Evolutionary conservation across 2,888 invertebrate genomes (phyloP), one percentile per base, ranked within the genome.

Genomic region (Eristalinus sepulchralis): DNA sequence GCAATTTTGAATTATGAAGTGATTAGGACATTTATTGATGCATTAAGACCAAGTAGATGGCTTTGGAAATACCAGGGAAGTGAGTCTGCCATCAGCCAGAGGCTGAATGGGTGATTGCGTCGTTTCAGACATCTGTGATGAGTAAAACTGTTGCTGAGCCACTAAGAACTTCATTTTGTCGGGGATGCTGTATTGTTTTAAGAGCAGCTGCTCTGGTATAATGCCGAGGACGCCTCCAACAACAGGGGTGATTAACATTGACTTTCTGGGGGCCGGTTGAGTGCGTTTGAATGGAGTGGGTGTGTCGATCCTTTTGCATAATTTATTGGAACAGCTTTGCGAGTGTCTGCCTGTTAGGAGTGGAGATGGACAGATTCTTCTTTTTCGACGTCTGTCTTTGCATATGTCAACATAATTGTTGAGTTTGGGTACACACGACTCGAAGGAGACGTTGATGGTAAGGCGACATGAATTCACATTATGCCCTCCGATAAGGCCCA

Each of bases 1-100:
- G 62, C 39, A 68, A 70, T 77, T 70, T 77, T 70, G 53, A 77
- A 66, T 77, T 70, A 70, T 70, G 55, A 63, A 68, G 68, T 70
- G 63, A 77, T 71, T 77, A 70, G 55, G 20, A 36, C 55, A 63
- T 70, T 77, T 70, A 77, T 77, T 70, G 77, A 31, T n/a, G 55
- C 68, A 70, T 77, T 36, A 63, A 70, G 63, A 47, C 11, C 36
- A 11, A 36, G n/a, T n/a, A 17, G 34, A 17, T 34, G 34, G 6
- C 27, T 59, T 47, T 8, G 8, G 17, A 17, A 47, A 8, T 17
- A n/a, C 17, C 47, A 17, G 17, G 6, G 8, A 47, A 17, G n/a
- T 47, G 1, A 17, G 17, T 17, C 5, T 47, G 47, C 47, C 47
- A 8, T 8, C 47, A 8, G 47, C 9, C 1, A n/a, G 47, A 47